Percentiles rank a stretch among this genome's conserved stretches.
Evolutionary conservation across 2,113 vertebrate species (phyloP).

Genomic region (Malurus cyaneus): DNA sequence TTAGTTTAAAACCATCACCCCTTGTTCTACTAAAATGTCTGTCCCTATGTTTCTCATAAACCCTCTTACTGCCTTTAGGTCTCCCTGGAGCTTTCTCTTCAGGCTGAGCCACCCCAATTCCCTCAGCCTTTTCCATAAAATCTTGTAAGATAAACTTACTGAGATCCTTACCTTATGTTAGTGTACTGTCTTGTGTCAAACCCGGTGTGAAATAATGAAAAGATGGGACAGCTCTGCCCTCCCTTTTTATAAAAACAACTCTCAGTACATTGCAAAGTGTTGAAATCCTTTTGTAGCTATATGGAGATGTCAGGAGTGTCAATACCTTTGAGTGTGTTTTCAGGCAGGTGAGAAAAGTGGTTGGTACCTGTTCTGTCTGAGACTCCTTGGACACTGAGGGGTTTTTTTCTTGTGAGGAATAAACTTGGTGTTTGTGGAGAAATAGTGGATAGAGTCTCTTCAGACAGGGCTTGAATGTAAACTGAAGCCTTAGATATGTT

Average conservation of each 20-base stretch:
- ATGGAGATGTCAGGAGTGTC: neutral
- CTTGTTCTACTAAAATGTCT: neutral
- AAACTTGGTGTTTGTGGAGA: rapidly evolving
- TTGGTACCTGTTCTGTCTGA: neutral
- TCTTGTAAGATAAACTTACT: neutral
- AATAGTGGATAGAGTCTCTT: neutral
- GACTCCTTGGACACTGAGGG: neutral
- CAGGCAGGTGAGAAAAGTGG: neutral
- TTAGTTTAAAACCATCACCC: neutral
- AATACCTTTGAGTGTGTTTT: neutral
- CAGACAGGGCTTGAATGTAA: neutral
- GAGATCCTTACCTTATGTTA: neutral
- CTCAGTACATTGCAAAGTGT: neutral
- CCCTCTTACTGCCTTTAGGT: neutral
- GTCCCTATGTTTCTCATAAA: neutral
- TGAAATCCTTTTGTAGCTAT: neutral
- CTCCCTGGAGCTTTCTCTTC: neutral
- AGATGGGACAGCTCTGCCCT: neutral
- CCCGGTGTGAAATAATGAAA: neutral
- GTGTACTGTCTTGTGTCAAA: neutral
- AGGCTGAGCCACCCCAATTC: neutral
- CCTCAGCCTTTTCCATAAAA: neutral
- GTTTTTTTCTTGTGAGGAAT: neutral
- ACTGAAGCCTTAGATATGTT: neutral
- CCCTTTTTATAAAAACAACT: neutral